Evolutionary conservation across 2,888 invertebrate species (phyloP).

Genomic region (Prosopocoilus inquinatus): DNA sequence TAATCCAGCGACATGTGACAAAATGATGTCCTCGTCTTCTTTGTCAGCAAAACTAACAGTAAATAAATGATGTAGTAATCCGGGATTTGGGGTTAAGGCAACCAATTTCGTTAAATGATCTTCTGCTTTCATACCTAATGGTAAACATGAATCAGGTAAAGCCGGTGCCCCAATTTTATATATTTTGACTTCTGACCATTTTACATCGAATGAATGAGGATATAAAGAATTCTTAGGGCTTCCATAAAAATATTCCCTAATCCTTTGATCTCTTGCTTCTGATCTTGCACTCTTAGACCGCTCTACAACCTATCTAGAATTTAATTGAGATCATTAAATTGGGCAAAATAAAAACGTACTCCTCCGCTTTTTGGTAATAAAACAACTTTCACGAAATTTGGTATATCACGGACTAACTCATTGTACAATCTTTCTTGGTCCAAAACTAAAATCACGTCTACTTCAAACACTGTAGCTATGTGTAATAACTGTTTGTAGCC

Average conservation of each 20-base stretch:
- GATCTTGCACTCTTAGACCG: constrained; percentile 68
- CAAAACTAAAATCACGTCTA: constrained; percentile 90
- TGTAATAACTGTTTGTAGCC: constrained; percentile 87
- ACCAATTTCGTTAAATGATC: constrained; percentile 91
- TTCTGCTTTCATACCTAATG: constrained; percentile 90
- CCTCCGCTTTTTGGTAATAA: constrained; percentile 95
- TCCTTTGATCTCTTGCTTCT: constrained; percentile 75
- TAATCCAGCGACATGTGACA: constrained; percentile 86
- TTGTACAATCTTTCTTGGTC: constrained; percentile 96
- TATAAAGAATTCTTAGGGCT: constrained; percentile 68
- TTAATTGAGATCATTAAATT: constrained; percentile 4
- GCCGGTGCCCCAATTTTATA: constrained; percentile 93
- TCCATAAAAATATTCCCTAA: constrained; percentile 96
- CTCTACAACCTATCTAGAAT: constrained; percentile 72
- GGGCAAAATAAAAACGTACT: constrained; percentile 55
- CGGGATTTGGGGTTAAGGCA: constrained; percentile 70
- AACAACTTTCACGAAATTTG: constrained; percentile 88
- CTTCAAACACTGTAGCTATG: constrained; percentile 91
- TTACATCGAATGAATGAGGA: constrained; percentile 93
- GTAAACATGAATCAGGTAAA: constrained; percentile 93
- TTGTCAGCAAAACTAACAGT: constrained; percentile 85
- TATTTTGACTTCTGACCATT: constrained; percentile 84
- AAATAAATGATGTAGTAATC: constrained; percentile 82
- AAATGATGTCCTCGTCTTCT: constrained; percentile 80
- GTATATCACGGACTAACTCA: constrained; percentile 91